A percentile compares a stretch with the other conserved stretches of the same genome.
phyloP scores from a whole-genome alignment of 2,888 invertebrate genomes.

The Drosophila limbata region DNA sequence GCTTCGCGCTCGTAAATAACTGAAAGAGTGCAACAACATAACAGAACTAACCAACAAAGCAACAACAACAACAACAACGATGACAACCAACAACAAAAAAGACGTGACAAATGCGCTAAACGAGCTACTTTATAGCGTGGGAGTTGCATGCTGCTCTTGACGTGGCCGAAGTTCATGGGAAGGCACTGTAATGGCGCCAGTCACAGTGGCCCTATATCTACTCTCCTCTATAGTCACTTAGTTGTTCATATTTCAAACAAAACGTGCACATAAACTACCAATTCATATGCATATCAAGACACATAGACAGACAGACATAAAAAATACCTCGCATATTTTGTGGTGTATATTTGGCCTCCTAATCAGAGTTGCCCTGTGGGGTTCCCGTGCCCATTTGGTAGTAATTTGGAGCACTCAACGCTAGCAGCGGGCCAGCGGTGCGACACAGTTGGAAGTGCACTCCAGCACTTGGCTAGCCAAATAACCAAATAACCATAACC shows the following conservation, averaged over 20 bases:
- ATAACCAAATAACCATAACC: slow-evolving; percentile 8
- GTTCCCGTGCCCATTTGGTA: slow-evolving; percentile 46
- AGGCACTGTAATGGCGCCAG: slow-evolving; percentile 61
- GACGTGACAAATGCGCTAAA: slow-evolving; percentile 81
- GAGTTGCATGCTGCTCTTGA: slow-evolving; percentile 62
- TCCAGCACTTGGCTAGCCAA: slow-evolving; percentile 39
- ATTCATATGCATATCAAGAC: slow-evolving; percentile 55
- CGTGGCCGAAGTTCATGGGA: slow-evolving; percentile 60
- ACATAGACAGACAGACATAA: neutral
- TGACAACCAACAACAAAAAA: slow-evolving; percentile 44
- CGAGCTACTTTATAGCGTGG: slow-evolving; percentile 76
- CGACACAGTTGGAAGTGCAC: slow-evolving; percentile 72
- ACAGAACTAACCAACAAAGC: slow-evolving; percentile 22
- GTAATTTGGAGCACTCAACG: slow-evolving; percentile 78
- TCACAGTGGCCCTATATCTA: slow-evolving; percentile 16
- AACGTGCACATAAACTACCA: slow-evolving; percentile 74
- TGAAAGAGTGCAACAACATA: slow-evolving; percentile 4
- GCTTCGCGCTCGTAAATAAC: slow-evolving; percentile 72
- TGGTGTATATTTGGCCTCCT: slow-evolving; percentile 52
- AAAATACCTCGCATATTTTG: neutral
- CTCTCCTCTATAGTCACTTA: slow-evolving; percentile 60
- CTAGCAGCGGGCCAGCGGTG: slow-evolving; percentile 75
- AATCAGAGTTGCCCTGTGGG: slow-evolving; percentile 67
- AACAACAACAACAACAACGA: slow-evolving; percentile 17
- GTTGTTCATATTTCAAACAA: slow-evolving; percentile 70